Base-by-base conservation (phyloP, 2,888 invertebrate genomes). In the Julus scandinavius region DNA sequence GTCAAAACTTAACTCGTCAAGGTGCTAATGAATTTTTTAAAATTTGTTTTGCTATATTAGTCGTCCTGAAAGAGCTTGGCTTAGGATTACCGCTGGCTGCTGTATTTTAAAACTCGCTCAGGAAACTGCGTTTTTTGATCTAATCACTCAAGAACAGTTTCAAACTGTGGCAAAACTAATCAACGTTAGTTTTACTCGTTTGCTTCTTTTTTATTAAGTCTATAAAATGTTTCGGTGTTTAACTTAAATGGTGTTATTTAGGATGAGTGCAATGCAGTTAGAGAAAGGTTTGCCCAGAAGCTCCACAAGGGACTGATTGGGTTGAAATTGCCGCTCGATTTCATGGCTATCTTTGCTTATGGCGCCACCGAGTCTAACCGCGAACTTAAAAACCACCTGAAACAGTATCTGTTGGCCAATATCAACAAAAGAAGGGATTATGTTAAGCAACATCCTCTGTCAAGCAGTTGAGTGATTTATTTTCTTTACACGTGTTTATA, bases 31-130 rank as follows among this genome's bases (percentile, higher is more conserved):
- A 6, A 2, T 40, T 54, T 11, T 87, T 87, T 87, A 2, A 2
- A 1, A 29, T 29, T 29, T 29, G 29, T 29, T 88, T 87, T 86
- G 83, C 49, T 88, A 50, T 89, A 92, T 95, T 89, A 96, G 96
- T 85, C 95, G 95, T 91, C 96, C 97, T 9, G 99, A 99, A 93
- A 97, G 97, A 95, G 97, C 98, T 1, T 97, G 98, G 95, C 92
- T 99, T 86, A 94, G 99, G 89, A 93, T 99, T 80, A 96, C 97
- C 17, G 98, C 99, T 7, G 99, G 98, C 88, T 97, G 97, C 92
- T 97, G 98, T 86, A 98, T 99, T 96, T 93, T 99, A 87, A 99
- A 98, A 93, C 96, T 99, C 87, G 98, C 98, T 93, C 98, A 99
- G 91, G 98, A 99, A 92, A 97, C 97, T 92, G 97, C 97, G 87